phyloP scores from a whole-genome alignment of 2,113 vertebrate genomes.

The Apodemus sylvaticus region DNA sequence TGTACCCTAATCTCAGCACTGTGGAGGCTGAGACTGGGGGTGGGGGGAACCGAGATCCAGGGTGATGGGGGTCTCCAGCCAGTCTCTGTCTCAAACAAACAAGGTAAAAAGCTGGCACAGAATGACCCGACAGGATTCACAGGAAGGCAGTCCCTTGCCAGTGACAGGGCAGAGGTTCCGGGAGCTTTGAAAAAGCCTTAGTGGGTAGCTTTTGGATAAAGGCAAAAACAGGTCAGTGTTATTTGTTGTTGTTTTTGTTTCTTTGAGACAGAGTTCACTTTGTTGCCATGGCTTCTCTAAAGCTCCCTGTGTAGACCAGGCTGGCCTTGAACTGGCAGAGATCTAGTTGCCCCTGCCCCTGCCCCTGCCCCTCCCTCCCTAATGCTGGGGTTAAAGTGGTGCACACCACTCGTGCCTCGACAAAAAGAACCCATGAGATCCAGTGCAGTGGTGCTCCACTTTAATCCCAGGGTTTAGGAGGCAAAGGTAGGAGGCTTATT shows the following conservation, averaged over 20 bases:
- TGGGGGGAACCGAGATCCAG: neutral
- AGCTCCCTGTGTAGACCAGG: neutral
- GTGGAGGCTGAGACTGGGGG: neutral
- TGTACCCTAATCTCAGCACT: neutral
- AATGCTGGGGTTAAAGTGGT: too few species aligned
- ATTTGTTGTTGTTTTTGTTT: neutral
- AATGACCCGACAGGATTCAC: accelerated
- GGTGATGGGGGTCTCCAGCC: too few species aligned
- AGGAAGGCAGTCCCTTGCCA: accelerated
- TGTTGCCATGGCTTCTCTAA: neutral
- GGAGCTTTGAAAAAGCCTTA: neutral
- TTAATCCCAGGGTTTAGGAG: neutral
- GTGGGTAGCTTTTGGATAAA: neutral
- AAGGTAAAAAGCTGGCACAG: too few species aligned
- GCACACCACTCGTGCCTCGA: neutral
- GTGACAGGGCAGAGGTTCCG: accelerated
- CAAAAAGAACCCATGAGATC: neutral
- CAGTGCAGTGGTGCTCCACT: neutral
- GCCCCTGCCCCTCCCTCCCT: too few species aligned
- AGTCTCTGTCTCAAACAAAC: neutral
- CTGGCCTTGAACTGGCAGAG: neutral
- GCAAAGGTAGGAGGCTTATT: neutral
- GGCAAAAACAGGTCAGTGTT: neutral
- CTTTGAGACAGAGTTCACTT: neutral
- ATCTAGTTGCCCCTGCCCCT: neutral